Base-by-base conservation (phyloP, 1,140 invertebrate genomes). In the Drosophila insularis region DNA sequence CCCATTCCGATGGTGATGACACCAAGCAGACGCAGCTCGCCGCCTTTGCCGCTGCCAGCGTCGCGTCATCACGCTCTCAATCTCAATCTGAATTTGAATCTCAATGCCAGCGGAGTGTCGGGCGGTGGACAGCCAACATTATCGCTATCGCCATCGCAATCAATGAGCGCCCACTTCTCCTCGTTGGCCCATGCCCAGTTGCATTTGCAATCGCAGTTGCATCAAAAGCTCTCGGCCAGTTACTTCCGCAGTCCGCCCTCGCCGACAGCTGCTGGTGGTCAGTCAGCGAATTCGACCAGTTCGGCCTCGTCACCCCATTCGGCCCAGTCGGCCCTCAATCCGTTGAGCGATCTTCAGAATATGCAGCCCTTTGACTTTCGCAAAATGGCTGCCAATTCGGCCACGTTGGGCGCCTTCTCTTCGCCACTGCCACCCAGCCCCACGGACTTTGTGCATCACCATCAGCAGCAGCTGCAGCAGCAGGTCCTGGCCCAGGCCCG, bases 351-450 rank as follows among this genome's bases (percentile, higher is more conserved):
- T 81, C 93, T 98, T 21, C 97, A 98, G 92, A 98, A 95, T 80
- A 98, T 99, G 97, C 97, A 98, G 91, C 97, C 97, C 1, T 98
- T 98, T 91, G 97, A 98, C 91, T 98, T 97, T 89, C 94, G 97
- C 17, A 97, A 97, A 87, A 93, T 96, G 43, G 43, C 27, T 27
- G 27, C 43, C 46, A 93, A 94, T 60, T 92, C 93, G 63, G 92
- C 90, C 77, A 93, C 91, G 58, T 78, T 91, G 65, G 87, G 90
- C 6, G 89, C 80, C 53, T 92, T 92, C 58, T 89, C 81, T 2
- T 68, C 78, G 17, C 77, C 80, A 31, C 60, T 71, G 79, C 63
- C 91, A 70, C 71, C 75, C 21, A 78, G 90, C 60, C 67, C 74
- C 40, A 79, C 66, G 27, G 93, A 93, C 46, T 68, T 92, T 13